Base-by-base conservation (phyloP, 2,113 vertebrate genomes). In the Noctilio leporinus region DNA sequence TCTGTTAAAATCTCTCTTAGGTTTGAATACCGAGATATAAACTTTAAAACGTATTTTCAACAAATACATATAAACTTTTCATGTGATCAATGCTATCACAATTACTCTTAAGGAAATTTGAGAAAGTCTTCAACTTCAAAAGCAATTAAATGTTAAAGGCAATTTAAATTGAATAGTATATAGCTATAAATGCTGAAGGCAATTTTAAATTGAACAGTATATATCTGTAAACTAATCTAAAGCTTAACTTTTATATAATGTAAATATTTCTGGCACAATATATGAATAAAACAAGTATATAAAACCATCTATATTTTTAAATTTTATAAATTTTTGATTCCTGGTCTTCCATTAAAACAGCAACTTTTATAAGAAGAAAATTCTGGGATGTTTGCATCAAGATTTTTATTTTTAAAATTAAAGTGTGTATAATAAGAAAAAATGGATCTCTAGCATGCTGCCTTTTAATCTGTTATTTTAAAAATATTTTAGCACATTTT, bases 121-220 rank as follows among this genome's bases (percentile, higher is more conserved):
- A 86, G 17, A 89, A 62, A 75, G 40, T 64, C 14, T 90, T 85
- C 35, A 67, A 88, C 14, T 33, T 75, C 86, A 78, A 95, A 92
- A 96, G 53, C 12, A 93, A 28, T 70, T 70, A 22, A 87, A 38
- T 65, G 4, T 85, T 96, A 82, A 87, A 93, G 87, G 11, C 35
- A 93, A 96, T 96, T 96, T 72, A 89, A 94, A 93, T 77, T 77
- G 19, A 87, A 62, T 1, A 64, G 40, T 17, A 93, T 38, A 9
- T 33, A 69, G 38, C 16, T 80, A n/a, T n/a, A 93, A 84, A 92
- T 72, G 43, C 82, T 96, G 78, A 87, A 93, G 87, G 11, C 35
- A 93, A 96, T 96, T 96, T 96, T 72, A 89, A 94, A 93, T 77
- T 77, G 19, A 87, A 62, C 1, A 64, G 40, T 17, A 93, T 38